Base-by-base conservation (phyloP, 2,888 invertebrate species). In the Rotaria magnacalcarata region DNA sequence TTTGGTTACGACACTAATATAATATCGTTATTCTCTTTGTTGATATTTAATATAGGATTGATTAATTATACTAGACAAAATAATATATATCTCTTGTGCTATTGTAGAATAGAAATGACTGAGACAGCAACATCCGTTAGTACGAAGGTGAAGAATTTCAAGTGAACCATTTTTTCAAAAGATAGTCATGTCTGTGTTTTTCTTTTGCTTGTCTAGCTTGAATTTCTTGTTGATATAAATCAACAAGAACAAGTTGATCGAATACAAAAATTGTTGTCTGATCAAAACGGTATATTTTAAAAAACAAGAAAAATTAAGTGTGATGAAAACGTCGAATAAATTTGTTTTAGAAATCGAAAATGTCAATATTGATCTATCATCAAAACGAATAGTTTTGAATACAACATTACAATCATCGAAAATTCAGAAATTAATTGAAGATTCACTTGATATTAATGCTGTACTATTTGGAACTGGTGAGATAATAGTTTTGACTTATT, bases 391-490 rank as follows among this genome's bases (percentile, higher is more conserved):
- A 6, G 90, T 94, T 87, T 93, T 95, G 0, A 94, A 94, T 87
- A 94, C 94, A 0, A 92, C 91, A 0, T 90, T 94, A 54, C 93
- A 94, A 0, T 93, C 93, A 6, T 89, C 92, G 5, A 92, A 93
- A 60, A 89, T 94, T 56, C 93, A 93, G 10, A 89, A 92, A 2
- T 90, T 92, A 67, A 90, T 92, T 84, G 92, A 92, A 88, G 89
- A 92, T 0, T 94, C 94, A 0, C 34, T 80, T 19, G 96, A 96
- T 0, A 93, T 92, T 87, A 92, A 93, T 88, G 94, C 94, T 2
- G 94, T 95, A 0, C 90, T 96, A 0, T 94, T 94, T 89, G 96
- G 96, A 10, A 94, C 94, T 90, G 95, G 95, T 80, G 47, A 47
- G 19, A 27, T 27, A 52, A 16, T 47, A 47, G 11, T 47, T 47